Evolutionary conservation across 2,113 vertebrate species (phyloP).

Genomic region (Prietella phreatophila): DNA sequence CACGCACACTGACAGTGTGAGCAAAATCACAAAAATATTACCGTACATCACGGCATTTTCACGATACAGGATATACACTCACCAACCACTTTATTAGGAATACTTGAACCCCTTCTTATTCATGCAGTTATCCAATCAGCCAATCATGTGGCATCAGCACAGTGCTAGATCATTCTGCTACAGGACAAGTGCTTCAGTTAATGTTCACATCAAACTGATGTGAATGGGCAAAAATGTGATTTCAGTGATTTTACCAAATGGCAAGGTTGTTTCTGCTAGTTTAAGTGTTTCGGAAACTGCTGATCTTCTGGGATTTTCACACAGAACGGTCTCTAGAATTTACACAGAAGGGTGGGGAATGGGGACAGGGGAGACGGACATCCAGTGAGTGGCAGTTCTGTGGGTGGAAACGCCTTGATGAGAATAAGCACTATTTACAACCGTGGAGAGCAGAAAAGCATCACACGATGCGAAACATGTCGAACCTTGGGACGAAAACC

Average conservation of each 20-base stretch:
- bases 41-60: neutral
- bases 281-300: neutral
- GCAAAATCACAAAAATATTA: neutral
- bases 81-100: neutral
- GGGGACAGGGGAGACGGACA: neutral
- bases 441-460: neutral
- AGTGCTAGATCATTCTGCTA: neutral
- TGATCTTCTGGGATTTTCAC: neutral
- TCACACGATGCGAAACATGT: neutral
- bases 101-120: neutral
- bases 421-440: neutral
- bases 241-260: neutral
- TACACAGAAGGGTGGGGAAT: neutral
- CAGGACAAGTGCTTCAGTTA: neutral
- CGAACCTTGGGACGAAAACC: neutral
- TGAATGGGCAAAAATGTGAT: neutral
- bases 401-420: neutral
- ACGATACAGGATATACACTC: neutral
- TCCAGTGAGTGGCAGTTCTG: too few relatives aligned
- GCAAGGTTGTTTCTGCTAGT: neutral
- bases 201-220: neutral
- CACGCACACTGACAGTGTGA: conserved; percentile 8
- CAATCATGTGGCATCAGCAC: neutral
- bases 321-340: neutral
- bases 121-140: neutral